These are phyloP conservation scores for Hydractinia echinata DNA, from an alignment of 30 jellyfish, hydroid and myxozoan genomes.

Conservation along the genomic window DNA sequence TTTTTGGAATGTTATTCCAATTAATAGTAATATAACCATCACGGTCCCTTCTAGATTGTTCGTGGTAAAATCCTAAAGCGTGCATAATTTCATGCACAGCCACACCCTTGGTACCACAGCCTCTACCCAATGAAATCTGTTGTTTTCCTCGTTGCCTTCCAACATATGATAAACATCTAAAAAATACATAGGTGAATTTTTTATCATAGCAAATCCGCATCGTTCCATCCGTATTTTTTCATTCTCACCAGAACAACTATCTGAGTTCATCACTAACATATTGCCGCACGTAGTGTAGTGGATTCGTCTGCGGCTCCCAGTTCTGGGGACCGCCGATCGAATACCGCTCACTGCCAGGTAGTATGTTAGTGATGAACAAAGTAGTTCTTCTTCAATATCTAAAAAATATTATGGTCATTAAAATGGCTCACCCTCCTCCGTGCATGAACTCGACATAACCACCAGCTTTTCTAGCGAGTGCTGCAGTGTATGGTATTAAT, in stretches of 20 bases:
- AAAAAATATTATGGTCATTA: too few species aligned
- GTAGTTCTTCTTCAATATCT: too few species aligned
- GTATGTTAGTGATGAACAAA: too few species aligned
- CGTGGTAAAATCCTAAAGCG: constrained; percentile 35
- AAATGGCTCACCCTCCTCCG: too few species aligned
- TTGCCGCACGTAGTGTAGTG: too few species aligned
- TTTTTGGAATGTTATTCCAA: constrained; percentile 11
- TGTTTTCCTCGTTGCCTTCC: constrained; percentile 87
- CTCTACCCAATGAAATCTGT: constrained; percentile 65
- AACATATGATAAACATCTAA: constrained; percentile 77
- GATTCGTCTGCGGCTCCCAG: too few species aligned
- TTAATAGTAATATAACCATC: constrained; percentile 23
- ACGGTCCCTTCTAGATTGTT: constrained; percentile 37
- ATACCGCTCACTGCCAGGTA: too few species aligned
- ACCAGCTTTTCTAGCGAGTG: neutral
- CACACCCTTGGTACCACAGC: constrained; percentile 68
- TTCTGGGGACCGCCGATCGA: too few species aligned
- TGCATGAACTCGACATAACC: neutral
- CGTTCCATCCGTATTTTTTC: too few species aligned
- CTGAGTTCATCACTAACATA: too few species aligned
- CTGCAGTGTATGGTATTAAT: neutral
- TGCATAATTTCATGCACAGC: constrained; percentile 94
- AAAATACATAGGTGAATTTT: neutral
- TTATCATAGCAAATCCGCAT: too few species aligned
- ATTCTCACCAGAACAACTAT: too few species aligned